Conservation (phyloP, 1,140 invertebrate species). For the Drosophila insularis region DNA sequence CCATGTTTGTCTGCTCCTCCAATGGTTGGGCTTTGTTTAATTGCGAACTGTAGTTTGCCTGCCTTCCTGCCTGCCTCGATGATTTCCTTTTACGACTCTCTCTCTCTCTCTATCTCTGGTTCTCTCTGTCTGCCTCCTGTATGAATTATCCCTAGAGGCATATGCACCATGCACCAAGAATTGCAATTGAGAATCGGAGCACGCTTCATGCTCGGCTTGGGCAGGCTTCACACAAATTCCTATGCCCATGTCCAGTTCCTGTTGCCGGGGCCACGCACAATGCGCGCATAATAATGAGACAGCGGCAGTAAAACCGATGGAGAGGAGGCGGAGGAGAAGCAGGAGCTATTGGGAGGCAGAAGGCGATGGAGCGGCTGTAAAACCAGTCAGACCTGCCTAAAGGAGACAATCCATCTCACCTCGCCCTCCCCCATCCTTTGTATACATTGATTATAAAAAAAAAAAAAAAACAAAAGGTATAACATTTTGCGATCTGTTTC, state of each 20-base stretch:
- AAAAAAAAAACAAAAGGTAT: constrained; percentile 8
- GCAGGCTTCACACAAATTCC: constrained; percentile 56
- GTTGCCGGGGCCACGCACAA: constrained; percentile 73
- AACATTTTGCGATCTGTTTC: constrained; percentile 30
- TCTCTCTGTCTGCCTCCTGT: constrained; percentile 16
- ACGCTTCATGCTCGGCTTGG: constrained; percentile 69
- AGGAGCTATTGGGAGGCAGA: constrained; percentile 12
- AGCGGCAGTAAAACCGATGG: constrained; percentile 8
- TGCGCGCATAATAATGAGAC: constrained; percentile 75
- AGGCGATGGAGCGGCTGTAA: constrained; percentile 42
- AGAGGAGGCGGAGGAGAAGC: constrained; percentile 16
- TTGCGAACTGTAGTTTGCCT: constrained; percentile 60
- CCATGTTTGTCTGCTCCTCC: neutral
- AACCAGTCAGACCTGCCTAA: constrained; percentile 61
- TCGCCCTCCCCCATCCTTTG: neutral
- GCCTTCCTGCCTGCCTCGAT: constrained; percentile 17
- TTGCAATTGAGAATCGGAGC: constrained; percentile 80
- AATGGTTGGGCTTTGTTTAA: constrained; percentile 66
- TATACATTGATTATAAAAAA: neutral
- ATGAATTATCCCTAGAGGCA: constrained; percentile 74
- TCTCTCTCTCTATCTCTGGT: neutral
- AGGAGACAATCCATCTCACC: neutral
- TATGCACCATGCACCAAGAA: constrained; percentile 53
- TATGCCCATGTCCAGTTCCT: constrained; percentile 69
- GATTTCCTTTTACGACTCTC: constrained; percentile 48